Base-by-base conservation (phyloP, 2,888 invertebrate genomes). In the Pollenia amentaria region DNA sequence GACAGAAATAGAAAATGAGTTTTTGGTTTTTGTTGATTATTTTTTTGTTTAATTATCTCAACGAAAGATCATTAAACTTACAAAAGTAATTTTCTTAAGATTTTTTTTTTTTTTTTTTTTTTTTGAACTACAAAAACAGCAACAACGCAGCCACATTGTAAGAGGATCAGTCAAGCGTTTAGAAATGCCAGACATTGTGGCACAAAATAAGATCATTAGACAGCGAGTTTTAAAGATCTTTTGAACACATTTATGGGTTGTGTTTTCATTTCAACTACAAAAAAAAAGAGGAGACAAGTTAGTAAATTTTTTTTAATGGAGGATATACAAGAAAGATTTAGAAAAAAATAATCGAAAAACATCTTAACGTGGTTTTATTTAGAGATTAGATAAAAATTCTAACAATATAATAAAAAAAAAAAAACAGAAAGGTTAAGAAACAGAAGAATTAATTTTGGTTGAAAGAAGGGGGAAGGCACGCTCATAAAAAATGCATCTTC, bases 141-240 rank as follows among this genome's bases (percentile, higher is more conserved):
- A 29, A 29, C 29, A 84, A 9, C 53, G 21, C 46, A 78, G 62
- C 57, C 53, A 65, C 29, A 67, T 51, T 21, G 51, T 40, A 64
- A 18, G 29, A 70, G 40, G 72, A 65, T 76, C 79, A 84, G 80
- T 80, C 77, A 83, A 76, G 57, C 86, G 44, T 80, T 84, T 84
- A 84, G 82, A 81, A 85, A 85, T 78, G 84, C 87, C 88, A 89
- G 88, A 89, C 89, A 88, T 88, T 88, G 83, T 88, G 89, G 88
- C 89, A 88, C 69, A 84, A 75, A 51, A 67, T 77, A 38, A 21
- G 29, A 51, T 73, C 72, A 85, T 80, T 77, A 78, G 77, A 38
- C 67, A 46, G 21, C 14, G 29, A 57, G 29, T 60, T 60, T 12
- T 8, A 73, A 29, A 29, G 29, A 29, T 29, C 29, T 29, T 6